Base-by-base conservation (phyloP, 2,888 invertebrate genomes). In the Molanna angustata region DNA sequence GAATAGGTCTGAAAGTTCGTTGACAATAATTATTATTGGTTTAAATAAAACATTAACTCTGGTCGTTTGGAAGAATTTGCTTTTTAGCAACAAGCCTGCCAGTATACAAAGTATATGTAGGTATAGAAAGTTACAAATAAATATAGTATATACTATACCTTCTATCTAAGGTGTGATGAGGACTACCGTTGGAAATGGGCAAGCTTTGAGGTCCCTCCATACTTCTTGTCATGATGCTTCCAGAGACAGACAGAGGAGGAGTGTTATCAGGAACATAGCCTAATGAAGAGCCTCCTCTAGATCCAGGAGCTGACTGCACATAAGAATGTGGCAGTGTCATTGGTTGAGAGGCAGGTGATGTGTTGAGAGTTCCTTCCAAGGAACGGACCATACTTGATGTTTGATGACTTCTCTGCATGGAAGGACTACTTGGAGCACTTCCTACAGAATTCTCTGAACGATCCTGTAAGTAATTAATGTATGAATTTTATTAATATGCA, bases 371-470 rank as follows among this genome's bases (percentile, higher is more conserved):
- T 63, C 65, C 49, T 65, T 68, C 61, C 27, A 35, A 64, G 11
- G 60, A 58, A n/a, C 60, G 68, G 35, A 61, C 58, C 20, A 64
- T 54, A 37, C 65, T 39, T 14, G 46, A 41, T 9, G 55, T 35
- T 14, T 42, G 33, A 17, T 58, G 48, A 41, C 64, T 39, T 32
- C 61, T 58, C 50, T 63, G 61, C 56, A 60, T 48, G 52, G 62
- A 59, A 50, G 77, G 76, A 60, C 82, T 82, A 65, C 72, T 82
- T 33, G 82, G 82, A 21, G 83, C 82, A 63, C 82, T 82, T 62
- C 82, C 83, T 65, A 82, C 83, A 56, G 80, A 76, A 69, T 78
- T 77, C 59, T 74, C 76, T n/a, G 71, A 68, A 62, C 69, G 69
- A 53, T 68, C 69, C 72, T 74, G 66, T 7, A 49, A 45, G 22